phyloP scores from a whole-genome alignment of 2,888 invertebrate genomes.

The Heliconius aoede region DNA sequence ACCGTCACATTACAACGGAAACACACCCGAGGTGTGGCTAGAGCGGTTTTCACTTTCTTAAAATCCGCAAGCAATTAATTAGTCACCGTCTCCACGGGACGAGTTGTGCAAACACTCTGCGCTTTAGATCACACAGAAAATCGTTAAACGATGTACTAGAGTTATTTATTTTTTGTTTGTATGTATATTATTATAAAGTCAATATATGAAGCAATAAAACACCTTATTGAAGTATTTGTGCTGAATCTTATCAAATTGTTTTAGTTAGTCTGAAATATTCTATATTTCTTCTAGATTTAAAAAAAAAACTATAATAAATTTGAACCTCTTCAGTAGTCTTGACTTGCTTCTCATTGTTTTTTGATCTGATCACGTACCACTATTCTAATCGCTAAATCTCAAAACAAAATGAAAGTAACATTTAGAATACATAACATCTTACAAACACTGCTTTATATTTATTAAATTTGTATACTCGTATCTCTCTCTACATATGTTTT shows the following conservation, averaged over 20 bases:
- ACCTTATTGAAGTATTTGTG: background rate
- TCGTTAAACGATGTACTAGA: slow-evolving; percentile 36
- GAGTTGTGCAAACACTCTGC: slow-evolving; percentile 48
- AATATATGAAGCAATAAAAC: background rate
- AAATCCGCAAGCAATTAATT: slow-evolving; percentile 57
- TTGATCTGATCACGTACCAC: no score
- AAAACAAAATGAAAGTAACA: background rate
- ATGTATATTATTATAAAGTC: background rate
- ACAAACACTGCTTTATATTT: background rate
- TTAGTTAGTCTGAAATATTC: background rate
- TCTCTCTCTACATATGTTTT: background rate
- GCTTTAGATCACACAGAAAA: slow-evolving; percentile 45
- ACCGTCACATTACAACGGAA: slow-evolving; percentile 14
- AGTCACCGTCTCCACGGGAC: slow-evolving; percentile 50
- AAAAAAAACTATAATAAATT: no score
- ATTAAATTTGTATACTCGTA: background rate
- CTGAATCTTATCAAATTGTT: background rate
- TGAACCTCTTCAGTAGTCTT: no score
- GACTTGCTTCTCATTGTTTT: no score
- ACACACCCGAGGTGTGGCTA: slow-evolving; percentile 41
- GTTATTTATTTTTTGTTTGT: slow-evolving; percentile 33
- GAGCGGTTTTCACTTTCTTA: slow-evolving; percentile 54
- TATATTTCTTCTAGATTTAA: background rate
- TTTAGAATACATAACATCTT: no score
- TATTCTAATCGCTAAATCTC: no score